Base-by-base conservation (phyloP, 2,797 vertebrate species). In the Phalloptychus januarius region DNA sequence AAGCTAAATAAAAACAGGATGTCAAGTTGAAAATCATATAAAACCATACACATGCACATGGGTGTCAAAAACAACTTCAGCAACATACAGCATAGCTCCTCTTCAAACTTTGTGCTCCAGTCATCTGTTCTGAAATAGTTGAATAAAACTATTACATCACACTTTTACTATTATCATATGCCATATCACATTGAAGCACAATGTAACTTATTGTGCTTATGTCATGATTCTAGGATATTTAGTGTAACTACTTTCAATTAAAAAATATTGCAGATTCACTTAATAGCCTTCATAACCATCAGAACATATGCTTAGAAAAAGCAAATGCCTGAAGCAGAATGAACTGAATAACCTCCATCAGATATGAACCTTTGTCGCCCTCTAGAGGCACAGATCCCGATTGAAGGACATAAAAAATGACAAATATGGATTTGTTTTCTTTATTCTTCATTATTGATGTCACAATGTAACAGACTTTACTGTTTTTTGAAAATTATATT, bases 321-420 rank as follows among this genome's bases (percentile, higher is more conserved):
- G 82, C 50, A 82, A 78, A 84, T 33, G 80, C 84, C 86, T 70
- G 73, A 78, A 85, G 87, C 81, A 77, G 11, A 74, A 85, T 85
- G 84, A 92, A 94, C 90, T 2, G 81, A 85, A 13, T 89, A 78
- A 93, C 82, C 52, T 56, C 63, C 72, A 0, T 5, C 11, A 79
- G 18, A 81, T 40, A 36, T 71, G 2, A 67, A 48, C 10, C 18
- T 77, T 42, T 93, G 91, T 86, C 91, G 89, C 93, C 93, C 82
- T 76, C 94, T 93, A 50, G 77, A 85, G 28, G 81, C 5, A 74
- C 4, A 61, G 71, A 20, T 0, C 28, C 38, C 1, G 4, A 45
- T 10, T 8, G 12, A 77, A 0, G 4, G 3, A 31, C 78, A 67
- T 7, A 36, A 13, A 38, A 1, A 63, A 10, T n/a, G 11, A 56